Conservation (phyloP, 2,113 vertebrate genomes). For the Silurus glanis region DNA sequence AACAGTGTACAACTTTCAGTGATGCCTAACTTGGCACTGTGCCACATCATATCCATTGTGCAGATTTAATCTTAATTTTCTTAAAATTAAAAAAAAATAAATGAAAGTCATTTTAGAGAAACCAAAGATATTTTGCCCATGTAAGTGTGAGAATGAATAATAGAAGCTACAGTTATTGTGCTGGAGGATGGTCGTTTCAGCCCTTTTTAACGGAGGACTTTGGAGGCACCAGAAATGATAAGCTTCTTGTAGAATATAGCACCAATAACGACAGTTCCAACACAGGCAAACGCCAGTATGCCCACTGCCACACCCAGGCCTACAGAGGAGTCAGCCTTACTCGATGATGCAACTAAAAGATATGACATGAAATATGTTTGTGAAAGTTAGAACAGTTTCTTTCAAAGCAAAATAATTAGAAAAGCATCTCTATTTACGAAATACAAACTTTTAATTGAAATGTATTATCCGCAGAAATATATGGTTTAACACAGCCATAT, state of each 20-base stretch:
- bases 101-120: background rate
- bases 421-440: background rate
- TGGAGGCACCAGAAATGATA: background rate
- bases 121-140: background rate
- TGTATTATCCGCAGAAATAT: background rate
- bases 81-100: background rate
- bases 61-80: background rate
- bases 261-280: conserved; percentile 57
- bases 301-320: conserved; percentile 68
- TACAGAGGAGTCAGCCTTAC: conserved; percentile 29
- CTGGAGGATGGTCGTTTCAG: background rate
- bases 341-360: conserved; percentile 14
- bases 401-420: background rate
- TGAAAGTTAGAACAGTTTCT: background rate
- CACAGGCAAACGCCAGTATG: conserved; percentile 62
- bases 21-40: background rate
- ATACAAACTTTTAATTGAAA: background rate
- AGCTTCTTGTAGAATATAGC: conserved; percentile 66
- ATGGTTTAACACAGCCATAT: background rate
- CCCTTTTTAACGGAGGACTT: conserved; percentile 20
- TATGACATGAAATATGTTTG: background rate
- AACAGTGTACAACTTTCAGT: background rate
- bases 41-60: background rate
- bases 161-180: background rate
- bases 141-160: conserved; percentile 7